Evolutionary conservation across 2,797 vertebrate genomes (phyloP), one percentile per base, ranked within the genome.

Genomic region (Pipistrellus nathusii): DNA sequence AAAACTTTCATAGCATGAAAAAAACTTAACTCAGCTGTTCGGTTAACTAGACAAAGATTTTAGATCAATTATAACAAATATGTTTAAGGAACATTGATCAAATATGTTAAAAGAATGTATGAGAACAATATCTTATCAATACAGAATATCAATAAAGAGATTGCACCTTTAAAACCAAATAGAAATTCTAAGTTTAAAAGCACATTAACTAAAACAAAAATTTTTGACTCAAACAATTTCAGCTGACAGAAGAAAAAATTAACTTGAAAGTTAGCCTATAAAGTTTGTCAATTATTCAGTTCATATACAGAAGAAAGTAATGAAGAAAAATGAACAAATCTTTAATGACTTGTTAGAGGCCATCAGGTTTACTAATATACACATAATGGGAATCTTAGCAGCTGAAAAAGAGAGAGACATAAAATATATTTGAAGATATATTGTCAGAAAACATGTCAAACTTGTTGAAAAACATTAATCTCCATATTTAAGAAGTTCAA

Each of bases 1-100:
- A 95, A 97, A 97, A 96, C 88, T 95, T 98, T 93, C 88, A 75
- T 95, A 94, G 94, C 94, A 53, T 20, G 20, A 20, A 53, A 59
- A 59, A 48, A 48, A 48, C 46, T 27, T 64, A 76, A 73, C n/a
- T 11, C 15, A 68, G 38, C 46, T 68, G 59, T 85, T 57, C 85
- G 17, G 46, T 76, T 68, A 30, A 57, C 12, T 41, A 57, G 11
- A 46, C 30, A 57, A 46, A 77, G 35, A 69, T 17, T 85, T 68
- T 85, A 69, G 23, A 57, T 46, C 21, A 85, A 68, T 30, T 46
- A 35, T 57, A 68, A 76, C 2, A 77, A 44, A 85, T 66, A 41
- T 84, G 30, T 66, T 64, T 17, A 55, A 68, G 21, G 15, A 68
- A 68, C 35, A 51, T 51, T 51, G 14, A 51, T 51, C 46, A 48